Percentiles rank a stretch among this genome's conserved stretches.
phyloP scores from a whole-genome alignment of 2,797 vertebrate species.

The Gephyroberyx darwinii region DNA sequence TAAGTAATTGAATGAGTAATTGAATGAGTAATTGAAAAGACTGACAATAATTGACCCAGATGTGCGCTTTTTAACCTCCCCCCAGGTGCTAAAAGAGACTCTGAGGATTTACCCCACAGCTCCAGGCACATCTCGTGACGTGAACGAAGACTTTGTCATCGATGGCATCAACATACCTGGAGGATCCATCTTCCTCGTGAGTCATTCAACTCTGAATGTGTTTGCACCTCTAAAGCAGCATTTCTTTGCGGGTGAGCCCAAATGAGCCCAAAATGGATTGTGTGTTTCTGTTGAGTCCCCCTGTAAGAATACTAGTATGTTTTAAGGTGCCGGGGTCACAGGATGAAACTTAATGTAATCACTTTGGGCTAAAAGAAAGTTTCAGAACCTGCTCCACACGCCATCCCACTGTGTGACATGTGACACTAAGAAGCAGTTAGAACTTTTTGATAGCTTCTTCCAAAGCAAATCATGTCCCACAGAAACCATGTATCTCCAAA shows the following conservation, averaged over 20 bases:
- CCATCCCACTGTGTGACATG: no score
- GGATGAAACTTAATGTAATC: no score
- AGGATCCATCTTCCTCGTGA: constrained; percentile 73
- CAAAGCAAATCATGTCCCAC: no score
- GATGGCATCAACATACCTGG: constrained; percentile 82
- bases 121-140: constrained; percentile 82
- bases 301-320: no score
- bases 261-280: not conserved
- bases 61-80: not conserved
- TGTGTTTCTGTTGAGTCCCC: no score
- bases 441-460: not conserved
- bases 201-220: constrained; percentile 42
- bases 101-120: constrained; percentile 87
- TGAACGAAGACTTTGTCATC: constrained; percentile 80
- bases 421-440: no score
- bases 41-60: not conserved
- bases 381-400: no score
- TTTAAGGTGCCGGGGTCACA: no score
- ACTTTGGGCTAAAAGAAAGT: no score
- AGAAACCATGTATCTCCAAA: no score
- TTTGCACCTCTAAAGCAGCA: not conserved
- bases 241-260: not conserved
- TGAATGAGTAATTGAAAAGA: no score
- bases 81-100: constrained; percentile 90
- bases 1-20: no score